Evolutionary conservation across 2,113 vertebrate genomes (phyloP), one percentile per base, ranked within the genome.

Genomic region (Coptodon rendalli): DNA sequence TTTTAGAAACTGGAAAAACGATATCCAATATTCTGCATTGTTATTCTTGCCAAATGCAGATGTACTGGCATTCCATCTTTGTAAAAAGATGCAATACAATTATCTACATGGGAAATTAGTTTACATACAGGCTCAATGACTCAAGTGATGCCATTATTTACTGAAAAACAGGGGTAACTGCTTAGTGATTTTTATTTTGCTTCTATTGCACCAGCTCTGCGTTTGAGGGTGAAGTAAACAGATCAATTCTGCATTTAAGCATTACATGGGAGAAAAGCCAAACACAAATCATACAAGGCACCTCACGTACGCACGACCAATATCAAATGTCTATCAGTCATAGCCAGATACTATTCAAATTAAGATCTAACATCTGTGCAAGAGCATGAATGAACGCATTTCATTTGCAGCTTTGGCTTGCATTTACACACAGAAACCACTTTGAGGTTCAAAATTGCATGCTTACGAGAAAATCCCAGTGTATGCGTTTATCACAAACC

Each of bases 221-320:
- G 50, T 87, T 43, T 43, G 66, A 89, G 27, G 27, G n/a, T 5
- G 31, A 90, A 52, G 86, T 89, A 91, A 94, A 94, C 90, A 88
- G 84, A 93, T 94, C 90, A 89, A 92, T 94, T 87, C 56, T 85
- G 84, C 17, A n/a, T 88, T 85, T n/a, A 80, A 80, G 88, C 79
- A 63, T 89, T 87, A 87, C 54, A 86, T 22, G 2, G 84, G 57
- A 89, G 87, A 81, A 53, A 59, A 86, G 78, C 22, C 80, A 78
- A 84, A 52, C 57, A 53, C 85, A 90, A 89, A 80, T 82, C 54
- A 59, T 17, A 5, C 19, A 9, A 81, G 80, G 22, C 50, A 22
- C 43, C 22, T 89, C 31, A 48, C 88, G 66, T 52, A 13, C 4
- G 17, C 52, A 24, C 19, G 3, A 31, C 80, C 38, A 43, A 78